Evolutionary conservation across 1,140 invertebrate genomes (phyloP).

Genomic region (Tetramorium alpestre): DNA sequence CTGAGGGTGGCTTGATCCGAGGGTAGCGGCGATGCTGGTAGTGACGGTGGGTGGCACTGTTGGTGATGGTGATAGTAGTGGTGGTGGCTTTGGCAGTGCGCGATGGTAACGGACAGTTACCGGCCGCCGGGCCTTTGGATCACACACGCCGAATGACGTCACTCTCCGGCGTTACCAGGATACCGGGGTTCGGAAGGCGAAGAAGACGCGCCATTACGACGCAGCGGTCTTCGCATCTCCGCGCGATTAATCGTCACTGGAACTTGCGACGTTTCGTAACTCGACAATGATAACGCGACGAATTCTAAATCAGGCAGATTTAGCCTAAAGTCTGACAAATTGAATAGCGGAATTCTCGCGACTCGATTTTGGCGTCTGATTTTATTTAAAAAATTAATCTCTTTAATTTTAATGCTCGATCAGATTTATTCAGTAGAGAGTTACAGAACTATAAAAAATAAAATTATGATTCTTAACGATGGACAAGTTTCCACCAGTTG

Average conservation of each 20-base stretch:
- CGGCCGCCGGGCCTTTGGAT: conserved; percentile 64
- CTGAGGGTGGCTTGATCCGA: conserved; percentile 67
- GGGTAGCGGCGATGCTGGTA: conserved; percentile 66
- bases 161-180: conserved; percentile 70
- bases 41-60: conserved; percentile 63
- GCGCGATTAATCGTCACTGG: not conserved
- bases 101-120: conserved; percentile 70
- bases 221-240: not conserved
- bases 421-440: not conserved
- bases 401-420: not conserved
- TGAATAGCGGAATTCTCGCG: not conserved
- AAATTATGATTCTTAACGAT: not conserved
- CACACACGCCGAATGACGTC: conserved; percentile 68
- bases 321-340: not conserved
- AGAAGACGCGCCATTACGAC: conserved; percentile 49
- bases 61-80: conserved; percentile 53
- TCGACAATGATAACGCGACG: not conserved
- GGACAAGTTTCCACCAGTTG: not conserved
- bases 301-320: not conserved
- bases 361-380: not conserved
- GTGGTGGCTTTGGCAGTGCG: conserved; percentile 50
- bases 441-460: not conserved
- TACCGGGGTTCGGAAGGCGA: conserved; percentile 65
- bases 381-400: not conserved
- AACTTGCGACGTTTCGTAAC: not conserved